Evolutionary conservation across 2,888 invertebrate species (phyloP).

Genomic region (Folsomia manolachei): DNA sequence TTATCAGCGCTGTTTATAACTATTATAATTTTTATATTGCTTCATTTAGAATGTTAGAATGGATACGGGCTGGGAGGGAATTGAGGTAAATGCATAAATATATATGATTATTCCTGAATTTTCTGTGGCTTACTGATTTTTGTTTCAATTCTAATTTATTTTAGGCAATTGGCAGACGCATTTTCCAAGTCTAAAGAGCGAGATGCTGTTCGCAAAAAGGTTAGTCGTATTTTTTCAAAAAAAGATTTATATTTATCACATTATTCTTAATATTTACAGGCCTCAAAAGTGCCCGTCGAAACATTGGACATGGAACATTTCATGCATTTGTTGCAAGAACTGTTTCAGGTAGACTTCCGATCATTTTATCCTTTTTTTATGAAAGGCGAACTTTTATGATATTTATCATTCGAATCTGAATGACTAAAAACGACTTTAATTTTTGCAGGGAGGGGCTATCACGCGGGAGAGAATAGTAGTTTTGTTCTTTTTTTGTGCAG

Average conservation of each 20-base stretch:
- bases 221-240: too few species aligned
- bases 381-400: not conserved
- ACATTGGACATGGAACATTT: slow-evolving; percentile 61
- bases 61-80: slow-evolving; percentile 54
- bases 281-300: slow-evolving; percentile 59
- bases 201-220: slow-evolving; percentile 57
- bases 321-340: slow-evolving; percentile 61
- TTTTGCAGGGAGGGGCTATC: slow-evolving; percentile 59
- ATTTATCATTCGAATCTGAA: not conserved
- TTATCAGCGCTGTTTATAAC: not conserved
- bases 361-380: not conserved
- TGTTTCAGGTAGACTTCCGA: slow-evolving; percentile 59
- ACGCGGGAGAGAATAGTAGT: slow-evolving; percentile 61
- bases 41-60: slow-evolving; percentile 32
- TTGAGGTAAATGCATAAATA: too few species aligned
- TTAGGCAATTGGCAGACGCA: slow-evolving; percentile 58
- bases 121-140: too few species aligned
- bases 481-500: slow-evolving; percentile 61
- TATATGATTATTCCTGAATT: too few species aligned
- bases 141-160: too few species aligned
- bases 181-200: slow-evolving; percentile 60
- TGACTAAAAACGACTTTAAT: slow-evolving; percentile 1
- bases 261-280: too few species aligned
- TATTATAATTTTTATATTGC: not conserved
- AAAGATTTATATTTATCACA: too few species aligned